Evolutionary conservation across 2,888 invertebrate genomes (phyloP), one percentile per base, ranked within the genome.

Genomic region (Trichogramma evanescens): DNA sequence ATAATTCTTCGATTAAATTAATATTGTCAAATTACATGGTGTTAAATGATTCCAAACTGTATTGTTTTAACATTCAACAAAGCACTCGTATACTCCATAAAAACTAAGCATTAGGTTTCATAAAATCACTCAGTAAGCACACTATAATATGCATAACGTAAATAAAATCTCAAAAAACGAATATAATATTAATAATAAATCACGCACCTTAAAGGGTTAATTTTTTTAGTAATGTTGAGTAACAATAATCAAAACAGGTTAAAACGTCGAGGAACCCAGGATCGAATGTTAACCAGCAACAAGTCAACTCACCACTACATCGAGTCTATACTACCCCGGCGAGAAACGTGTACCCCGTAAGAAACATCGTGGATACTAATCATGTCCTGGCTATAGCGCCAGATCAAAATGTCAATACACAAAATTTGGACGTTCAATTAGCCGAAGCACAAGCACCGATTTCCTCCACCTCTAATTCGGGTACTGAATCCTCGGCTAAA

Each of bases 331-430:
- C 67, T 13, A 8, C 63, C 39, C 55, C 60, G 10, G 57, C 50
- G 58, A 62, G 13, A 57, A 59, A 51, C 54, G 45, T 62, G 60
- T 58, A 61, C 62, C 61, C 62, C 46, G 57, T 62, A 55, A 56
- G 61, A 57, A 52, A 57, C 52, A 60, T 43, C 56, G 58, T 62
- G 54, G 65, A 63, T 9, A 58, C 56, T 61, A 57, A 59, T 42
- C 63, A 61, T 58, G 61, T 58, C 49, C 44, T 59, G 56, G 62
- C 52, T 56, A 67, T 69, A 61, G 62, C 54, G 43, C 66, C 67
- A 41, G 76, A 76, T 68, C 76, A 75, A 61, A 74, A 69, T 60
- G 68, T 69, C 60, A 69, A 71, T 65, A 74, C 76, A 6, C 76
- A 76, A 67, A 76, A 76, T 65, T 61, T 75, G 54, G 74, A 73